Percentiles rank a stretch among this genome's conserved stretches.
Evolutionary conservation across 1,140 invertebrate genomes (phyloP).

Genomic region (Chironomus striatipennis): DNA sequence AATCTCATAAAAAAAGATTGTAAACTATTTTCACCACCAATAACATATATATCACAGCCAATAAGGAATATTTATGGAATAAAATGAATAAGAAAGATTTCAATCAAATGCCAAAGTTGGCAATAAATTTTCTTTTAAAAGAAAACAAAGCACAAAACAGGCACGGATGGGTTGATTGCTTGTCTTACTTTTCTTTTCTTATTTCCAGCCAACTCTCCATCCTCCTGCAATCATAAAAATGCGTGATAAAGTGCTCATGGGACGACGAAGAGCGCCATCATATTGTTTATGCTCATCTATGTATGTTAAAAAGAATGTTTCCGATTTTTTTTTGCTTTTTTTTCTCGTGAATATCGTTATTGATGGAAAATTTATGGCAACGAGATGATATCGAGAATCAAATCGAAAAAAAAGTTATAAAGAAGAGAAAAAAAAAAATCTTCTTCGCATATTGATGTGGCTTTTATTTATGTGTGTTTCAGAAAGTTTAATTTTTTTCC

Average conservation of each 20-base stretch:
- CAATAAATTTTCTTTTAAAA: background rate
- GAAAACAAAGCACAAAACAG: no score
- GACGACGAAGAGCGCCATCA: background rate
- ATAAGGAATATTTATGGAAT: background rate
- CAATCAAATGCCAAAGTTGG: constrained; percentile 7
- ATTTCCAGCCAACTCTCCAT: no score
- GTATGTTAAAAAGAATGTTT: background rate
- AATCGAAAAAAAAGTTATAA: background rate
- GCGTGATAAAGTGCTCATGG: constrained; percentile 11
- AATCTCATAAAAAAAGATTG: background rate
- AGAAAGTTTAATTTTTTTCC: constrained; percentile 22
- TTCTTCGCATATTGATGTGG: constrained; percentile 19
- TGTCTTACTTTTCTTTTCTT: no score
- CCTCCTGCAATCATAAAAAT: constrained; percentile 10
- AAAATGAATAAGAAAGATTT: background rate
- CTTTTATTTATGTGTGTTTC: constrained; percentile 19
- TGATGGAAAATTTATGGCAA: constrained; percentile 18
- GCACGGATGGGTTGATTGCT: no score
- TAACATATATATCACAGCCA: no score
- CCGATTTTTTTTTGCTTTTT: background rate
- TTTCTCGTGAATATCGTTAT: background rate
- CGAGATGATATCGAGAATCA: constrained; percentile 21
- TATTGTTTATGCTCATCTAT: constrained; percentile 3
- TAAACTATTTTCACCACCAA: background rate
- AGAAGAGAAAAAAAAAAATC: background rate